Evolutionary conservation across 2,888 invertebrate species (phyloP).

Genomic region (Noctua janthe): DNA sequence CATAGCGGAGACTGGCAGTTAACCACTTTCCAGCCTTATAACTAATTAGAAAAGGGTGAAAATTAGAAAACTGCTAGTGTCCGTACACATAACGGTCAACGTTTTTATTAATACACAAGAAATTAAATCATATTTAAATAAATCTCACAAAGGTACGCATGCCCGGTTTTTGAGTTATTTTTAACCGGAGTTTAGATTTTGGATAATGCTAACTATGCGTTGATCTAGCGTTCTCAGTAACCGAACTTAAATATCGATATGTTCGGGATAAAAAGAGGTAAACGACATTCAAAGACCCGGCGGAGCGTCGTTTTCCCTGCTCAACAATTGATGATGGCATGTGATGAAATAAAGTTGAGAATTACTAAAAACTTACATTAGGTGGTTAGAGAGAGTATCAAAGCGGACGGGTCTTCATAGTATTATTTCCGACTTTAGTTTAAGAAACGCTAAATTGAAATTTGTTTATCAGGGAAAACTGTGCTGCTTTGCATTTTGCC

Average conservation of each 20-base stretch:
- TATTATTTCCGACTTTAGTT: not conserved
- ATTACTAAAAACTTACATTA: not conserved
- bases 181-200: not conserved
- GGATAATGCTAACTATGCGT: not conserved
- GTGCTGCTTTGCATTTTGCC: not conserved
- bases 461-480: not conserved
- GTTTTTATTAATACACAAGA: constrained; percentile 13
- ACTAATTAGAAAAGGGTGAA: not conserved
- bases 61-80: constrained; percentile 7
- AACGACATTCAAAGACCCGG: not conserved
- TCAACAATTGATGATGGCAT: not conserved
- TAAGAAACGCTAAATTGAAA: not conserved
- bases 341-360: not conserved
- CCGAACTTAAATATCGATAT: not conserved
- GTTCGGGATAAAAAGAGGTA: not conserved
- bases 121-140: not conserved
- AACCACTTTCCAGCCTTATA: constrained; percentile 12
- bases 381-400: not conserved
- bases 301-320: not conserved
- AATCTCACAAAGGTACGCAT: constrained; percentile 14
- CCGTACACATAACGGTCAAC: constrained; percentile 13
- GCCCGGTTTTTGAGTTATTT: not conserved
- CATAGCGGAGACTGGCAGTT: not conserved
- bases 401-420: not conserved
- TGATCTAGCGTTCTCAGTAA: not conserved